Evolutionary conservation across 2,797 vertebrate species (phyloP), one percentile per base, ranked within the genome.

Genomic region (Eospalax fontanierii): DNA sequence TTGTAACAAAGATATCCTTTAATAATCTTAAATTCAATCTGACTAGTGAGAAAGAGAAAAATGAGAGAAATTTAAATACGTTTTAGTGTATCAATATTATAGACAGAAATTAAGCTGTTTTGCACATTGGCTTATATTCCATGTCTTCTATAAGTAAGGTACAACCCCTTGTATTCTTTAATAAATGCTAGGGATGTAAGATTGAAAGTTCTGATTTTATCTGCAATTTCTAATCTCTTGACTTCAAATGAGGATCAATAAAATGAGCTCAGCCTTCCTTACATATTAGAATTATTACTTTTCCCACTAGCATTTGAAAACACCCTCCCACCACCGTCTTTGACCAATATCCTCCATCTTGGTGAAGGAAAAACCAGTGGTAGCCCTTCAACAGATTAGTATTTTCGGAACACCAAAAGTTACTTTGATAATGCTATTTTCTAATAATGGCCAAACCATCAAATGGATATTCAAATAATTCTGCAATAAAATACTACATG

Each of bases 161-260:
- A 24, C 76, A 61, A 75, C 59, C 15, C 59, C 35, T 65, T 74
- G 33, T 6, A 3, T 92, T 90, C 35, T 73, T 71, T 54, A 91
- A 76, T 73, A 82, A 84, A 5, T 35, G 78, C 59, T 12, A 24
- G 85, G 22, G 90, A 33, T 16, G 85, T n/a, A 74, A 86, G 4
- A 8, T 28, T 54, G 18, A 16, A 70, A 89, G 28, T n/a, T 15
- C 26, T 85, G 68, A 63, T n/a, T 68, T 92, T 66, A 68, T 43
- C 43, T 95, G 12, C 24, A 78, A 57, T 57, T 92, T 76, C n/a
- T 95, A 85, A 68, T 65, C 88, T 3, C 21, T 81, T n/a, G 0
- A 88, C 11, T 54, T 86, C 26, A 94, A 76, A 84, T 15, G 11
- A 2, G 4, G 1, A 18, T 87, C 79, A 68, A 73, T 43, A 21